Evolutionary conservation across 2,888 invertebrate genomes (phyloP), one percentile per base, ranked within the genome.

Genomic region (Arctia plantaginis): DNA sequence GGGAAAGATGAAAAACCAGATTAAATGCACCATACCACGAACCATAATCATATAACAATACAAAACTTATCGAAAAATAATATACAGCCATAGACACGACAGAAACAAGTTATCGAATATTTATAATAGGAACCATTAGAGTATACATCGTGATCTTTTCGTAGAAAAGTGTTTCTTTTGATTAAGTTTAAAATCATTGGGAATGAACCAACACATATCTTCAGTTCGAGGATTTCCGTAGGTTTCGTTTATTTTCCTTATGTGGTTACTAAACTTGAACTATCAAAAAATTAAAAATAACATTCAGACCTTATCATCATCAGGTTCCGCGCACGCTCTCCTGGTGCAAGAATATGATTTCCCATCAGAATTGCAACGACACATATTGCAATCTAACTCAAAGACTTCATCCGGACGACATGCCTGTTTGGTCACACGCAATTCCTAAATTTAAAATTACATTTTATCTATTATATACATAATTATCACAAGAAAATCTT

Each of bases 371-470:
- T 96, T 96, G 84, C 97, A 97, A 27, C 95, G 93, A 83, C 97
- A 97, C 86, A 93, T 96, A 83, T 96, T 97, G 89, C 97, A 97
- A 73, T 96, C 96, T 75, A 96, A 74, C 81, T 94, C 94, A 82
- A 96, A 96, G 10, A 95, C 94, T 82, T 96, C 96, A 70, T 95
- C 92, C 0, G 96, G 96, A 1, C 93, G 93, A 85, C 96, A 96
- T 39, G 90, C 83, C 41, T 88, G 89, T 71, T 88, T 88, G 30
- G 92, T 85, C 41, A 89, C 85, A 15, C 91, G 90, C 7, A 93
- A 87, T 73, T 91, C 89, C 89, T 93, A 87, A 73, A 87, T 66
- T 30, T 62, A 30, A 62, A 69, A 69, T 15, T 39, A 27, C 23
- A 55, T n/a, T n/a, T n/a, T n/a, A n/a, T n/a, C n/a, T n/a, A n/a